Conservation (phyloP, 2,797 vertebrate genomes). For the Chlorospingus flavigularis region DNA sequence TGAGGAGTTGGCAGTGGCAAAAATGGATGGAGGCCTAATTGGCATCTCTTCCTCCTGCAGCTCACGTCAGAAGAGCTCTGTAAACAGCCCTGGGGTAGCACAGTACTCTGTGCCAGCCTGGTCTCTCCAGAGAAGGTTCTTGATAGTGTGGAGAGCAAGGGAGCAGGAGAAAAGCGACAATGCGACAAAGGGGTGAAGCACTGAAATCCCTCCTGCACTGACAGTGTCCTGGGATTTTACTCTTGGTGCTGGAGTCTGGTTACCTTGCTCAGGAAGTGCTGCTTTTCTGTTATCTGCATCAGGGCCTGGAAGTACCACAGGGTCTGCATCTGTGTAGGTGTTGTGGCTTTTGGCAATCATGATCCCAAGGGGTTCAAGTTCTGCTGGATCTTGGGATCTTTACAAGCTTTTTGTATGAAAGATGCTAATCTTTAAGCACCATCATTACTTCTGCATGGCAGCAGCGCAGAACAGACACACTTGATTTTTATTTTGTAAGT, state of each 20-base stretch:
- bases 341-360: background rate
- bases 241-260: background rate
- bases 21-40: background rate
- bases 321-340: background rate
- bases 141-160: background rate
- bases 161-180: background rate
- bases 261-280: background rate
- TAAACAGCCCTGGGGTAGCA: background rate
- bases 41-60: background rate
- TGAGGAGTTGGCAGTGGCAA: background rate
- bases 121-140: background rate
- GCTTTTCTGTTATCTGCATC: background rate
- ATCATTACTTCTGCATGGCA: background rate
- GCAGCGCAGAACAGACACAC: background rate
- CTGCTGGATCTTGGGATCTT: background rate
- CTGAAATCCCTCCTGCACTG: background rate
- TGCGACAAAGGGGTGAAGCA: background rate
- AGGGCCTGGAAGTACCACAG: accelerated
- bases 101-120: background rate
- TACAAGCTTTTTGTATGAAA: background rate
- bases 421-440: background rate
- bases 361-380: background rate
- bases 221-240: background rate
- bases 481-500: background rate
- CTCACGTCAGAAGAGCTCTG: background rate